phyloP scores from a whole-genome alignment of 1,140 invertebrate genomes.

The Lanistes nyassanus region DNA sequence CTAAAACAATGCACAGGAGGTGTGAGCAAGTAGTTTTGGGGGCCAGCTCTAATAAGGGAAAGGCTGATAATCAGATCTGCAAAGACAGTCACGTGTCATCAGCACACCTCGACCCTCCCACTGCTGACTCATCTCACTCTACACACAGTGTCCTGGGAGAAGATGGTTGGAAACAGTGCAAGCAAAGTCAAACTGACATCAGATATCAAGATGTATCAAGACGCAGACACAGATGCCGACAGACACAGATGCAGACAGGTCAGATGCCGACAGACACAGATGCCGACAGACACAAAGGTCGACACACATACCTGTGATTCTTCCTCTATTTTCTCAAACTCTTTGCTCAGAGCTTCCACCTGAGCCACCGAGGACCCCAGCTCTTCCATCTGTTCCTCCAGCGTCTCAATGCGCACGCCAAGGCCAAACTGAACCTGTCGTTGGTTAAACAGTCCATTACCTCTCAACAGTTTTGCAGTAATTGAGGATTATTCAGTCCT shows the following conservation, averaged over 20 bases:
- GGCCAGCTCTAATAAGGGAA: too few relatives aligned
- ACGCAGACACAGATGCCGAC: slow-evolving; percentile 14
- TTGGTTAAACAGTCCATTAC: not conserved
- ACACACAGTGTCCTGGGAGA: too few relatives aligned
- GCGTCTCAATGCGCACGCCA: slow-evolving; percentile 64
- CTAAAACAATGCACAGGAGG: too few relatives aligned
- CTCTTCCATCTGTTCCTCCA: slow-evolving; percentile 76
- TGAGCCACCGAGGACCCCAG: slow-evolving; percentile 84
- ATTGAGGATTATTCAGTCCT: not conserved
- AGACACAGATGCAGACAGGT: slow-evolving; percentile 6
- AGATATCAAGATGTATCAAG: not conserved
- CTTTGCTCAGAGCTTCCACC: slow-evolving; percentile 81
- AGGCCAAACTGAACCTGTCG: slow-evolving; percentile 65
- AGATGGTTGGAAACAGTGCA: not conserved
- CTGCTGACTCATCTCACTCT: too few relatives aligned
- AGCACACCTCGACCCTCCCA: too few relatives aligned
- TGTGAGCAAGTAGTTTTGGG: too few relatives aligned
- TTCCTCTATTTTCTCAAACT: slow-evolving; percentile 82
- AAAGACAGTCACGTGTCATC: too few relatives aligned
- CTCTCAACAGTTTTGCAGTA: not conserved
- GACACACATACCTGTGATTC: slow-evolving; percentile 73
- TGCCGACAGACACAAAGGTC: not conserved
- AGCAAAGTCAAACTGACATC: not conserved
- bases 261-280: not conserved
- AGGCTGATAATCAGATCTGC: too few relatives aligned